Evolutionary conservation across 2,113 vertebrate species (phyloP), one percentile per base, ranked within the genome.

Genomic region (Rafetus swinhoei): DNA sequence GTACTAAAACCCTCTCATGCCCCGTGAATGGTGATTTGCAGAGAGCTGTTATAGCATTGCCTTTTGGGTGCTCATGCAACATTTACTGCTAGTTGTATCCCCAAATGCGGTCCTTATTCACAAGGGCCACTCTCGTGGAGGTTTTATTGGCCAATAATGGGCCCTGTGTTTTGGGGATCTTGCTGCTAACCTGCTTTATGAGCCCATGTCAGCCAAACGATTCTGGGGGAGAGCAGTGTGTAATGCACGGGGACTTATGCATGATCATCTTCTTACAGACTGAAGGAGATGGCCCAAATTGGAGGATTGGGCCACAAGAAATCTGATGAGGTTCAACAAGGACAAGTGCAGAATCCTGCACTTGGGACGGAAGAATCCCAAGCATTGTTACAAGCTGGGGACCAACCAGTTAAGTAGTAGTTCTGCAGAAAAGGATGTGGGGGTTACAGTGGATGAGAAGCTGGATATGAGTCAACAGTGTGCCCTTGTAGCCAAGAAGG

Each of bases 111-210:
- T 96, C 93, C 94, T 94, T 94, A 54, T 89, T 97, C 96, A 92
- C 93, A 81, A 81, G 81, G 90, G 90, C 82, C 0, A 7, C 94
- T 94, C 95, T 69, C 21, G 83, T 1, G 1, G 29, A 85, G 95
- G 91, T 90, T 97, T 97, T 97, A 96, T 94, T 86, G 87, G 81
- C 88, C 90, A 94, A 88, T 94, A 94, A 97, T 94, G 83, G 1
- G 39, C 86, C 88, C 59, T n/a, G 88, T 96, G 91, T 94, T 96
- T 97, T 96, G 94, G 93, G 95, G 92, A 93, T 94, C 90, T 86
- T 82, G 72, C 81, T 94, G 83, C 88, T 89, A 22, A 7, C 59
- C 87, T 96, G 90, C 81, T 97, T 96, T 97, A 96, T 89, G 94
- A 57, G n/a, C 87, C 91, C 88, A 1, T 94, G 88, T 81, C 85